Evolutionary conservation across 2,113 vertebrate species (phyloP).

Genomic region (Theristicus caerulescens): DNA sequence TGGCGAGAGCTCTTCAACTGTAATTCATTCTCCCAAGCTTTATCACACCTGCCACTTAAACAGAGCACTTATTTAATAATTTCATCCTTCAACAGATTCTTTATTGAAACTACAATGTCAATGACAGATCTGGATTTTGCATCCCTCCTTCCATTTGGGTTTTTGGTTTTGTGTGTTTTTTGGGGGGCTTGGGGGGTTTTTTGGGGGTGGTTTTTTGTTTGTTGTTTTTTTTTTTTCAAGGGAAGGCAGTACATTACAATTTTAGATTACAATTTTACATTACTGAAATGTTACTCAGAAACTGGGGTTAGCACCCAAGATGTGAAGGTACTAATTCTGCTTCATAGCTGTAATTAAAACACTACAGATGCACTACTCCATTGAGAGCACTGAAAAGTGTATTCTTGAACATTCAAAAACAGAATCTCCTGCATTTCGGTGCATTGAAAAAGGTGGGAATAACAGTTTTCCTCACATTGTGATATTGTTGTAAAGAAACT

Average conservation of each 20-base stretch:
- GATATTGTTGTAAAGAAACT: background rate
- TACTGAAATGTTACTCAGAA: background rate
- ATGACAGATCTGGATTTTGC: background rate
- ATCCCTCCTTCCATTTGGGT: background rate
- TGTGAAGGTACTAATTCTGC: background rate
- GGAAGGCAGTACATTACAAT: rapidly evolving
- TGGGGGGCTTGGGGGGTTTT: no score
- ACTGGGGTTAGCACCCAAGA: background rate
- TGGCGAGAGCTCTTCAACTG: background rate
- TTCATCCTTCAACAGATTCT: background rate
- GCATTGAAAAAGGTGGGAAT: background rate
- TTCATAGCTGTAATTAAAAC: background rate
- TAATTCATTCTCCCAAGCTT: background rate
- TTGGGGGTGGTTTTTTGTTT: no score
- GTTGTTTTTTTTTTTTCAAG: background rate
- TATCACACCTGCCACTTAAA: background rate
- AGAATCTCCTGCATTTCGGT: background rate
- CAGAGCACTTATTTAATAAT: background rate
- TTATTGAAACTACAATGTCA: background rate
- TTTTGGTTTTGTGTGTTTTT: no score
- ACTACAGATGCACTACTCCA: background rate
- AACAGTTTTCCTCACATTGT: background rate
- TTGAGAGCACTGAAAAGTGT: background rate
- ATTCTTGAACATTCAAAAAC: background rate
- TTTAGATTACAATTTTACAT: background rate